Evolutionary conservation across 2,113 vertebrate genomes (phyloP), one percentile per base, ranked within the genome.

Genomic region (Camelus bactrianus): DNA sequence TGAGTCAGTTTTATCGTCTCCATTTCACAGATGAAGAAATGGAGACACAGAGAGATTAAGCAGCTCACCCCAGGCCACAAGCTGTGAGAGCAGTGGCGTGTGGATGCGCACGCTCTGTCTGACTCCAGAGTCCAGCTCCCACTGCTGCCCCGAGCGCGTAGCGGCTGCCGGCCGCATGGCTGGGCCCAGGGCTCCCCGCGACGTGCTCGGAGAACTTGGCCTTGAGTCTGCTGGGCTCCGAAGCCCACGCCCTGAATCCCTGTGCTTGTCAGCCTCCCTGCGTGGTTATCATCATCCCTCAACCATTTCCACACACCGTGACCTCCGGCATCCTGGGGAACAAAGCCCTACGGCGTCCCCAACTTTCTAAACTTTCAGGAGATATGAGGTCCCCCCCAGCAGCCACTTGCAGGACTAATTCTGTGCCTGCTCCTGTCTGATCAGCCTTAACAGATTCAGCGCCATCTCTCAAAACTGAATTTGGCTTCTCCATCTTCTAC

Each of bases 131-230:
- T 24, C 83, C 11, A 0, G 0, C 20, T 72, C 38, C 0, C 0
- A 17, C 26, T 2, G 5, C 65, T 10, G 50, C 17, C 9, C 35
- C 60, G 38, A 12, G 24, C 30, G 3, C 0, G 0, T 22, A 56
- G 70, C 42, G 17, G 54, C 32, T 26, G 67, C 28, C 20, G 28
- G 46, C 54, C 17, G 6, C 8, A 0, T 0, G 5, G 38, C 32
- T 11, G 24, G 8, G 13, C 7, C 38, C n/a, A 8, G 20, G 0
- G 3, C 42, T 6, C 35, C 16, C 56, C 0, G 0, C 3, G 9
- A 35, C 4, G 32, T 17, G 30, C 6, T 28, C 32, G 22, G 64
- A 46, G 24, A 20, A 80, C 26, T 19, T 48, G 28, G 42, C 73
- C 60, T 56, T 64, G 60, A 73, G 64, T 48, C 83, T 5, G 65